Evolutionary conservation across 2,888 invertebrate species (phyloP), one percentile per base, ranked within the genome.

Genomic region (Micoletzkya japonica): DNA sequence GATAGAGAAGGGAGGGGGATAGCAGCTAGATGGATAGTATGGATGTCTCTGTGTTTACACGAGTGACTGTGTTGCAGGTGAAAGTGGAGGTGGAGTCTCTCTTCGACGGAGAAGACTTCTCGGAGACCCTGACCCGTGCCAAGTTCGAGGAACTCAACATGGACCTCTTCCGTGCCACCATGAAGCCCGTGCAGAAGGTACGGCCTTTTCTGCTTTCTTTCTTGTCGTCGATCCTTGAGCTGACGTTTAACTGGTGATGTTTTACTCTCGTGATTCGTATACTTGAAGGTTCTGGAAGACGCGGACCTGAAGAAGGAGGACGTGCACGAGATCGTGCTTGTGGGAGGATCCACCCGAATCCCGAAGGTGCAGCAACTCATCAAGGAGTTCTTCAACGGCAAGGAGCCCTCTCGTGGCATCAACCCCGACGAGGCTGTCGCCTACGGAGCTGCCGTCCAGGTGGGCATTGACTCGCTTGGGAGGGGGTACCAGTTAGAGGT

Each of bases 381-480:
- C 75, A 86, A 85, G 72, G 88, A 89, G 64, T 95, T 92, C 90
- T 98, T 98, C 88, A 92, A 92, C 79, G 96, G 96, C 80, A 97
- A 97, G 89, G 97, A 98, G 89, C 96, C 95, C 73, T 94, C 93
- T 69, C 91, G 95, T 85, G 74, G 77, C 52, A 77, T 77, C 70
- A 97, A 98, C 87, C 97, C 97, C 67, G 98, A 98, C 87, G 97
- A 98, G 88, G 97, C 97, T 81, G 97, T 97, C 71, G 96, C 96
- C 61, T 97, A 95, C 86, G 96, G 96, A 85, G 96, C 96, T 54
- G 95, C 96, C 77, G 95, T 96, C 6, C 95, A 96, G 88, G 95
- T 94, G 85, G 96, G 95, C 81, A 95, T 97, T 0, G 90, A 97
- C 68, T 93, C 93, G 73, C 94, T 95, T 63, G 95, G 96, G 54